Conservation (phyloP, 2,113 vertebrate genomes). For the Phoxinus phoxinus region DNA sequence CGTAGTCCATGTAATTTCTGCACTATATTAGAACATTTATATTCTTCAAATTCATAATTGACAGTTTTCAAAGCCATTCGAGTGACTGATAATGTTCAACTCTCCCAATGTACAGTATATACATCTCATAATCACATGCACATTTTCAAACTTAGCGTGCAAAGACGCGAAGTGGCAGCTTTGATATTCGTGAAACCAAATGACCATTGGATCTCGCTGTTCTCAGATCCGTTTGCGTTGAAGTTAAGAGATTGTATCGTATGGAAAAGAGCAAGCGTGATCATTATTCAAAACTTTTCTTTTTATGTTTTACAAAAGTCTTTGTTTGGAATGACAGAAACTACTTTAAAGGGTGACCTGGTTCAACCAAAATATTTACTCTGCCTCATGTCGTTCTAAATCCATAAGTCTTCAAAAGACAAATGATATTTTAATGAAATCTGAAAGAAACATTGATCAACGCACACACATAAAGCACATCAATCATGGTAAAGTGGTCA, state of each 20-base stretch:
- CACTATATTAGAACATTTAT: not conserved
- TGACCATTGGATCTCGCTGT: not conserved
- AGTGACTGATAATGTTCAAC: too few relatives aligned
- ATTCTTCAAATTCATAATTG: too few relatives aligned
- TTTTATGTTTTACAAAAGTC: not conserved
- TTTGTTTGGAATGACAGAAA: too few relatives aligned
- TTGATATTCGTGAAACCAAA: not conserved
- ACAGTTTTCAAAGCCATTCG: not conserved
- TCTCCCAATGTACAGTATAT: too few relatives aligned
- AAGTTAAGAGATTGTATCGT: not conserved
- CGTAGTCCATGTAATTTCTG: not conserved
- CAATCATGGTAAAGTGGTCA: not conserved
- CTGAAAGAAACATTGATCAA: not conserved
- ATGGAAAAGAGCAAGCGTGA: not conserved
- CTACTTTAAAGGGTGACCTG: too few relatives aligned
- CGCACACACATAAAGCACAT: not conserved
- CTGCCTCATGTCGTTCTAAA: not conserved
- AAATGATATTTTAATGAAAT: not conserved
- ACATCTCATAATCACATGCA: not conserved
- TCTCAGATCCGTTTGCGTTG: not conserved
- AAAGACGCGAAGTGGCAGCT: not conserved
- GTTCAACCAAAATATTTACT: too few relatives aligned
- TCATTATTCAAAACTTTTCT: not conserved
- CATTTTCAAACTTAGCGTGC: not conserved
- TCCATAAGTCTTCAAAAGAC: not conserved